Evolutionary conservation across 2,888 invertebrate genomes (phyloP), one percentile per base, ranked within the genome.

Genomic region (Rotaria socialis): DNA sequence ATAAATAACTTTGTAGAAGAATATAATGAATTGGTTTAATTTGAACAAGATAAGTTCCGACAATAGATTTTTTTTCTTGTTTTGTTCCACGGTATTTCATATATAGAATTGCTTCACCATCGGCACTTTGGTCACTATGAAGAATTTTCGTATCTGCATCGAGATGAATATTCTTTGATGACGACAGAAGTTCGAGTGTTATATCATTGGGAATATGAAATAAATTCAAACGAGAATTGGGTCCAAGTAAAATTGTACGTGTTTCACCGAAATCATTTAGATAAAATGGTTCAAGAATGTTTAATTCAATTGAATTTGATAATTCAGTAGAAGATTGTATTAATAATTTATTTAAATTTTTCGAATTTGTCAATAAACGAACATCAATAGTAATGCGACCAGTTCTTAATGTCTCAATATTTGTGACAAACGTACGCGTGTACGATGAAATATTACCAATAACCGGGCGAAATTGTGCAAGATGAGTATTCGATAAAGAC

Each of bases 21-120:
- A 80, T 47, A 80, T 80, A 80, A 80, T 80, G 80, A 11, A 80
- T 80, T 47, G 80, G 80, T 80, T 80, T 80, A 47, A 80, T 47
- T 80, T 80, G 80, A 19, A 80, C 24, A 24, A 80, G 24, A 80
- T 80, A 80, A 80, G 47, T n/a, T n/a, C 80, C 80, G 24, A 80
- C 47, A 47, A 80, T 80, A 7, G 80, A 80, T 24, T 43, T 80
- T 80, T 80, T 80, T 19, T 47, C 47, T 10, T 47, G 1, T 80
- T 80, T 80, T 3, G 19, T 67, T 43, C 47, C 47, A 10, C 47
- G 80, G 47, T 80, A 47, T 80, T 80, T 80, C 80, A 80, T 80
- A n/a, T 80, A 80, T 47, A 80, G 11, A 47, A 80, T n/a, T 0
- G 80, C 47, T 80, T 80, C 80, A 47, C n/a, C 80, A n/a, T 43